Percentiles rank a stretch among this genome's conserved stretches.
These are phyloP conservation scores for Acanthopagrus latus DNA, from an alignment of 2,797 vertebrate species.

Conservation along the genomic window DNA sequence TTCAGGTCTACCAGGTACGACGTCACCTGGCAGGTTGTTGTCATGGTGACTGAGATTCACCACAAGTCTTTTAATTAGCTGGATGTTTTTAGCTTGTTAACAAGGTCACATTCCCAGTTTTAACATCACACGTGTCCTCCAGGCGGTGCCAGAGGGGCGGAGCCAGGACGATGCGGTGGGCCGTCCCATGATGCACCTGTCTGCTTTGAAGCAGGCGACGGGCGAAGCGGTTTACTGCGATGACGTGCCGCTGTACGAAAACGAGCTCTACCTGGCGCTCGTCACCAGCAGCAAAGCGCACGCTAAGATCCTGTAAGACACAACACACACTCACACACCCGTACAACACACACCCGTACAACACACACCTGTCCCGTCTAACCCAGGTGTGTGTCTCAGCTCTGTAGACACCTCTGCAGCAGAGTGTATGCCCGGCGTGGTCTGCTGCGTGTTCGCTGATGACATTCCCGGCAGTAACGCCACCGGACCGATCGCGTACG, in stretches of 20 bases:
- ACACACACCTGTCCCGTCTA: conserved; percentile 18
- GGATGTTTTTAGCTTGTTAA: background rate
- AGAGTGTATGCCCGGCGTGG: conserved; percentile 87
- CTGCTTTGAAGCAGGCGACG: conserved; percentile 91
- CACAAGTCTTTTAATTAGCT: too few species aligned
- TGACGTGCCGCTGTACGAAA: conserved; percentile 91
- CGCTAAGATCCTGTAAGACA: conserved; percentile 84
- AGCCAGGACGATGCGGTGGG: conserved; percentile 89
- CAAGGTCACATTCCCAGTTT: background rate
- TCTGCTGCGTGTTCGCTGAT: conserved; percentile 86
- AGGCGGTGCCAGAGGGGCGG: conserved; percentile 91
- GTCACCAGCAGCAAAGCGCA: conserved; percentile 93
- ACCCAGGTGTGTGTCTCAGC: conserved; percentile 55
- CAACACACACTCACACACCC: conserved; percentile 1
- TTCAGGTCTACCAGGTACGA: conserved; percentile 93
- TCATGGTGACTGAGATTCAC: background rate
- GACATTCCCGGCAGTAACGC: conserved; percentile 91
- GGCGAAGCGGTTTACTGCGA: conserved; percentile 96
- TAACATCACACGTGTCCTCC: conserved; percentile 3
- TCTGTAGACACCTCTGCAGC: conserved; percentile 88
- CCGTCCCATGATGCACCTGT: conserved; percentile 91
- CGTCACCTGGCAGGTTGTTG: background rate
- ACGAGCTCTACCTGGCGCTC: conserved; percentile 91
- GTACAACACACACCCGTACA: background rate
- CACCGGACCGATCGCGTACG: conserved; percentile 83